Evolutionary conservation across 37 sponge, comb jelly and placozoan species (phyloP).

Genomic region (Spongilla lacustris): DNA sequence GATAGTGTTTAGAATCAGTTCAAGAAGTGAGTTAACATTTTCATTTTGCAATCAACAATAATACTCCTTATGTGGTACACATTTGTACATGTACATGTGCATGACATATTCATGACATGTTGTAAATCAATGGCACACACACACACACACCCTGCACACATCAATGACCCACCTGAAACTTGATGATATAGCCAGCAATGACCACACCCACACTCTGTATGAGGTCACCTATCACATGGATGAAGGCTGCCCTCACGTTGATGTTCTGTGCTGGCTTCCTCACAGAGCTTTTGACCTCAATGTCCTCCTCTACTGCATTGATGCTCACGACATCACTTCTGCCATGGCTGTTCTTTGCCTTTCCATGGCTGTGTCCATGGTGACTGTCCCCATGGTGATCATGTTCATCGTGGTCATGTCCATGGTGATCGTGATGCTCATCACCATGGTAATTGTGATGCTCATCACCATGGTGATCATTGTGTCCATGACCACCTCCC

Average conservation of each 20-base stretch:
- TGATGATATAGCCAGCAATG: slow-evolving; percentile 92
- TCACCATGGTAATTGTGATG: neutral
- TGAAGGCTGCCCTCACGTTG: slow-evolving; percentile 94
- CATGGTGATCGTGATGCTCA: neutral
- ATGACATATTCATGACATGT: no score
- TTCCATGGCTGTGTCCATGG: neutral
- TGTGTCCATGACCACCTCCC: slow-evolving; percentile 33
- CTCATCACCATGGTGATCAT: neutral
- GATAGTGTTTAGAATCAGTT: no score
- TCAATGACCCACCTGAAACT: slow-evolving; percentile 71
- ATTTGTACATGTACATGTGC: no score
- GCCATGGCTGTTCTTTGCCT: neutral
- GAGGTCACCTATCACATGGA: slow-evolving; percentile 96
- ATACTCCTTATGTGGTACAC: no score
- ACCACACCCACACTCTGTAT: slow-evolving; percentile 96
- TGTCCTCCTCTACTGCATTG: neutral
- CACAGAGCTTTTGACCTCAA: neutral
- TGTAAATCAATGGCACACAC: no score
- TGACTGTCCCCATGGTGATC: neutral
- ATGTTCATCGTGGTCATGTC: neutral
- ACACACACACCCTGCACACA: no score
- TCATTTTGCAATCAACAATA: no score
- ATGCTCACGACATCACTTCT: neutral
- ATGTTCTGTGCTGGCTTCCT: slow-evolving; percentile 61
- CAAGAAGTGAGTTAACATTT: no score